phyloP scores from a whole-genome alignment of 2,113 vertebrate species.

The Cheilinus undulatus region DNA sequence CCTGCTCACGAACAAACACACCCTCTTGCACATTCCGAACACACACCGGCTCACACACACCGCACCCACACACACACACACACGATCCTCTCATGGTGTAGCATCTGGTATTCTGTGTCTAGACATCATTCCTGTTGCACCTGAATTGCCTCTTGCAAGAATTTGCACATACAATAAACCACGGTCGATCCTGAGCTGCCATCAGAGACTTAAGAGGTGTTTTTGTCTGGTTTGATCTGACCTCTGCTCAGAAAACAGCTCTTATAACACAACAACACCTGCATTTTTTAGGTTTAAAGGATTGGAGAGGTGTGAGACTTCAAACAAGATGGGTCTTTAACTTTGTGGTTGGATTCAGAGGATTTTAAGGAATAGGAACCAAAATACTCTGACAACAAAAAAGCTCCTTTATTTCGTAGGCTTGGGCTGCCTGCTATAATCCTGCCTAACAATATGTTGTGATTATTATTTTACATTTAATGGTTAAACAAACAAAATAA shows the following conservation, averaged over 20 bases:
- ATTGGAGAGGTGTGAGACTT: neutral
- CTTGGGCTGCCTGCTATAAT: neutral
- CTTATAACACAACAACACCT: neutral
- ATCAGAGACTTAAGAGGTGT: neutral
- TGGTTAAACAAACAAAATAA: neutral
- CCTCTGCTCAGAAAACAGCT: neutral
- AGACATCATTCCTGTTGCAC: slow-evolving; percentile 64
- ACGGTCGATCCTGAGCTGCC: slow-evolving; percentile 40
- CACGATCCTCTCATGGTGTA: slow-evolving; percentile 53
- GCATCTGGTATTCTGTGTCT: slow-evolving; percentile 53
- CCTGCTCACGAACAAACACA: slow-evolving; percentile 28
- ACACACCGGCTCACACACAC: neutral
- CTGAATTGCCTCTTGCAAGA: slow-evolving; percentile 81
- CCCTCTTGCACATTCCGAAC: slow-evolving; percentile 51
- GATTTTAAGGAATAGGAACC: neutral
- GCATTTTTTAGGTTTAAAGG: neutral
- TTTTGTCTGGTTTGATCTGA: slow-evolving; percentile 12
- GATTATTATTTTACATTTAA: neutral
- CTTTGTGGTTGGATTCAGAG: neutral
- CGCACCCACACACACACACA: slow-evolving; percentile 25
- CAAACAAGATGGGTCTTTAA: no score
- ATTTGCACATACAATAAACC: slow-evolving; percentile 80
- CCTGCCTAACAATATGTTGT: neutral
- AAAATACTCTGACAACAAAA: neutral
- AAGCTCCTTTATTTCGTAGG: neutral